A percentile compares a stretch with the other conserved stretches of the same genome.
phyloP scores from a whole-genome alignment of 2,888 invertebrate genomes.

The Metacarcinus magister region DNA sequence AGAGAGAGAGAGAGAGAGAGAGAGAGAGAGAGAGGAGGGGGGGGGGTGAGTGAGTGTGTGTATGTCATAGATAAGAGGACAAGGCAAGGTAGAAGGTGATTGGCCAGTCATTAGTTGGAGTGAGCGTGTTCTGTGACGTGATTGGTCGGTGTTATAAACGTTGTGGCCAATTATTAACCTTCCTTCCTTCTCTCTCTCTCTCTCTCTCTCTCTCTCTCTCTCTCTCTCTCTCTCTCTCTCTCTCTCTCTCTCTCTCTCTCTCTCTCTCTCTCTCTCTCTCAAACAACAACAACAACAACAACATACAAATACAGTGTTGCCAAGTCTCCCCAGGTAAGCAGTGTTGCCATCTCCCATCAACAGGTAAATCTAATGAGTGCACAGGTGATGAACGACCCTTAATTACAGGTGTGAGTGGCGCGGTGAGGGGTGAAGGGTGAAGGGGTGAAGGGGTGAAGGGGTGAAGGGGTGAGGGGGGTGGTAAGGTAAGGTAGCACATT shows the following conservation, averaged over 20 bases:
- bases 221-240: slow-evolving; percentile 2
- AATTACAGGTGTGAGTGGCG: slow-evolving; percentile 45
- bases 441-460: neutral
- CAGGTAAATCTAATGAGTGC: neutral
- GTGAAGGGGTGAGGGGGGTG: neutral
- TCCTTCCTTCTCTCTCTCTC: neutral
- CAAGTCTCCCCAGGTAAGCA: neutral
- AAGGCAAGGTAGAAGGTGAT: neutral
- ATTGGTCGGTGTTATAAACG: neutral
- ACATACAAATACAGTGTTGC: neutral
- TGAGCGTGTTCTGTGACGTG: neutral
- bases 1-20: slow-evolving; percentile 31
- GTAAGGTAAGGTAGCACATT: slow-evolving; percentile 38
- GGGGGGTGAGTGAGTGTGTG: neutral
- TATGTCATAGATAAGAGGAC: neutral
- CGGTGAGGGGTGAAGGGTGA: neutral
- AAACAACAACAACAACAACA: slow-evolving; percentile 10
- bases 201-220: slow-evolving; percentile 13
- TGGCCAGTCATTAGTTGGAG: neutral
- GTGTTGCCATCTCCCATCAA: neutral
- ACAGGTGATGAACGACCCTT: neutral
- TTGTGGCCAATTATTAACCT: neutral
- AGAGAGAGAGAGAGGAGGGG: slow-evolving; percentile 31
- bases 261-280: neutral
- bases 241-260: neutral